Conservation (phyloP, 2,797 vertebrate species). For the Onychomys torridus region DNA sequence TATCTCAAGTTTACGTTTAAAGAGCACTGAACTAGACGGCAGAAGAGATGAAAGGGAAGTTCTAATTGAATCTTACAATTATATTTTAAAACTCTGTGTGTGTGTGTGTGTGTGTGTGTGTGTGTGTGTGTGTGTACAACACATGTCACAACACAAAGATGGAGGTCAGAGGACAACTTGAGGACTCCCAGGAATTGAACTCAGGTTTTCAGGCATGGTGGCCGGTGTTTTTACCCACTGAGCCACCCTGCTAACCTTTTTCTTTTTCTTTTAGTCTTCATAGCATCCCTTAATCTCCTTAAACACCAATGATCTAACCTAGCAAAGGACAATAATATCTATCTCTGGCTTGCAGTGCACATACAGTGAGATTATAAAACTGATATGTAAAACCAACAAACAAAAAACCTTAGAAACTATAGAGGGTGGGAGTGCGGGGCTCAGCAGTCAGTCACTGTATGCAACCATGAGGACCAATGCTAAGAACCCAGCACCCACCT, state of each 20-base stretch:
- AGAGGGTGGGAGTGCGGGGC: neutral
- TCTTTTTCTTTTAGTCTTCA: neutral
- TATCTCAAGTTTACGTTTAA: neutral
- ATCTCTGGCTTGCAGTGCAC: neutral
- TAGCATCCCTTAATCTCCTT: neutral
- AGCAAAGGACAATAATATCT: neutral
- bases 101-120: neutral
- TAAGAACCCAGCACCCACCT: neutral
- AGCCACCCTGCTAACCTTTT: neutral
- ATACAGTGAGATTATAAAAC: neutral
- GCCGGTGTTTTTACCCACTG: neutral
- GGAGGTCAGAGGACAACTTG: neutral
- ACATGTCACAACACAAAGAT: neutral
- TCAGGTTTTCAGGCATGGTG: neutral
- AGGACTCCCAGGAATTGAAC: neutral
- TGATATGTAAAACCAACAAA: neutral
- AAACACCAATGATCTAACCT: neutral
- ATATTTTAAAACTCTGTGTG: neutral
- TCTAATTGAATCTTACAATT: neutral
- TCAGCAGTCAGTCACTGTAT: neutral
- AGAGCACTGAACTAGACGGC: neutral
- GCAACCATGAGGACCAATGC: neutral
- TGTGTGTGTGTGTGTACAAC: neutral
- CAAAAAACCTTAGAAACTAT: neutral
- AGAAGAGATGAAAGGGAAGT: neutral